Conservation (phyloP, 2,113 vertebrate genomes). For the Phasianus colchicus region DNA sequence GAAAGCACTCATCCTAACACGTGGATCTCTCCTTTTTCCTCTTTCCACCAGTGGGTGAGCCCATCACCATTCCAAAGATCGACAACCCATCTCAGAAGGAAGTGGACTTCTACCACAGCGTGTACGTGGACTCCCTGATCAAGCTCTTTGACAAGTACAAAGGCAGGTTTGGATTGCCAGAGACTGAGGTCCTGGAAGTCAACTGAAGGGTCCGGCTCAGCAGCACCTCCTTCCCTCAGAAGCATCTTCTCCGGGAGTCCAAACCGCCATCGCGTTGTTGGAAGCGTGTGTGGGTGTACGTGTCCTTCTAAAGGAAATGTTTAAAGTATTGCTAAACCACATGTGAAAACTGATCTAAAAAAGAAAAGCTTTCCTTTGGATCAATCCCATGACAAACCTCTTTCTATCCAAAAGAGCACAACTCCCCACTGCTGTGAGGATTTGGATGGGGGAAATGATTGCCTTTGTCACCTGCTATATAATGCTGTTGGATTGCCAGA, state of each 20-base stretch:
- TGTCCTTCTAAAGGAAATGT: conserved; percentile 73
- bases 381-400: not conserved
- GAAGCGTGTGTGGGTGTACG: conserved; percentile 60
- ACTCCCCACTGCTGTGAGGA: not conserved
- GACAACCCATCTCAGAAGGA: conserved; percentile 86
- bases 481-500: not conserved
- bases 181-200: conserved; percentile 86
- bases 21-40: not conserved
- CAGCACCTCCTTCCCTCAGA: not conserved
- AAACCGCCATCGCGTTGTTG: conserved; percentile 69
- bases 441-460: not conserved
- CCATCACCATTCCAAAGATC: conserved; percentile 92
- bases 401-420: not conserved
- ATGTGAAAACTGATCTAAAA: conserved; percentile 26
- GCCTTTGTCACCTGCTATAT: not conserved
- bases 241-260: conserved; percentile 40
- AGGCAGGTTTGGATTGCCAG: conserved; percentile 88
- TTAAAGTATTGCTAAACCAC: conserved; percentile 73
- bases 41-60: conserved; percentile 88
- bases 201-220: conserved; percentile 77
- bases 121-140: conserved; percentile 88
- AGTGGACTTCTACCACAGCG: conserved; percentile 90
- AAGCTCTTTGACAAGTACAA: conserved; percentile 94
- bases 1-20: not conserved
- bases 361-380: conserved; percentile 36